Evolutionary conservation across 2,113 vertebrate genomes (phyloP).

Genomic region (Crotalus helleri): DNA sequence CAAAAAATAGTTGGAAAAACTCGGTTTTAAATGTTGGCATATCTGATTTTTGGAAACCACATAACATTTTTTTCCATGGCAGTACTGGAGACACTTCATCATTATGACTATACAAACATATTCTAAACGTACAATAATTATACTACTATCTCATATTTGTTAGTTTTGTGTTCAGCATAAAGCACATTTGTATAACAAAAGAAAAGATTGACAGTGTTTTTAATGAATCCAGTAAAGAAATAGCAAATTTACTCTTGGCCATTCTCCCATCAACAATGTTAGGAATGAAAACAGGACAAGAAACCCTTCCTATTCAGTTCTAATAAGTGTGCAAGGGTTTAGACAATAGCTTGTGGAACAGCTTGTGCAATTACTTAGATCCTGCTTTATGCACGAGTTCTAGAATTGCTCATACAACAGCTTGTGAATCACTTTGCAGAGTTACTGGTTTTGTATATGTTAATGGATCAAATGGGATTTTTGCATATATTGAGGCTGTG

Average conservation of each 20-base stretch:
- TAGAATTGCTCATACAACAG: not conserved
- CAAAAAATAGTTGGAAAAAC: not conserved
- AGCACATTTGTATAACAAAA: not conserved
- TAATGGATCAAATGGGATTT: not conserved
- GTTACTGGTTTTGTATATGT: not conserved
- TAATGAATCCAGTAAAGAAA: not conserved
- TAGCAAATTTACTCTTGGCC: not conserved
- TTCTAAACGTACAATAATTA: not conserved
- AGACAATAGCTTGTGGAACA: not conserved
- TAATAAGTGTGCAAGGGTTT: not conserved
- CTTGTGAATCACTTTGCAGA: not conserved
- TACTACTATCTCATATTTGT: not conserved
- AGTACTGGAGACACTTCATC: not conserved
- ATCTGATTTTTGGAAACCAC: not conserved
- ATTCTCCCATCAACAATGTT: not conserved
- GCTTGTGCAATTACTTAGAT: not conserved
- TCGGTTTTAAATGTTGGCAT: not conserved
- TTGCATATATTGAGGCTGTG: not conserved
- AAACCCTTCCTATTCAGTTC: not conserved
- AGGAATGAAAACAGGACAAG: not conserved
- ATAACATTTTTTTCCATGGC: not conserved
- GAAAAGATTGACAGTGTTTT: not conserved
- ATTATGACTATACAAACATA: not conserved
- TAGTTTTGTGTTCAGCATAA: not conserved
- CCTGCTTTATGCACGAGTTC: not conserved